Evolutionary conservation across 2,888 invertebrate species (phyloP).

Genomic region (Peribatodes rhomboidaria): DNA sequence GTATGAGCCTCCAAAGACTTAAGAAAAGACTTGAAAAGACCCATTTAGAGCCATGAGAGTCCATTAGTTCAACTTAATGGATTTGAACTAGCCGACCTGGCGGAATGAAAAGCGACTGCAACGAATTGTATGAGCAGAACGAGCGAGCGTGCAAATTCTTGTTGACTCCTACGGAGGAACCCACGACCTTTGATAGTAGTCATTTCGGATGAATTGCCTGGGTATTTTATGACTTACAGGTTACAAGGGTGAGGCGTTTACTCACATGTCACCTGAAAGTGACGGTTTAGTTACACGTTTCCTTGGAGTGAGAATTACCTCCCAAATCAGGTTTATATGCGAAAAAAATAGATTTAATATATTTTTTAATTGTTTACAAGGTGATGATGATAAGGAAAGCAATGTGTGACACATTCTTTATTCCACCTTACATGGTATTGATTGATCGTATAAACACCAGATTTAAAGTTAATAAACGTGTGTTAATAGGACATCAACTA

Average conservation of each 20-base stretch:
- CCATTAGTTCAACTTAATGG: background rate
- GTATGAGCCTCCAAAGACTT: background rate
- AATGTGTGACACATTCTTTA: background rate
- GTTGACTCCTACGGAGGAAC: constrained; percentile 48
- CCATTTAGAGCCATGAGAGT: background rate
- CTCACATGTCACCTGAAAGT: background rate
- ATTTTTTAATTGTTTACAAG: too few species aligned
- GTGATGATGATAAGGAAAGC: too few species aligned
- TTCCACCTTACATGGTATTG: background rate
- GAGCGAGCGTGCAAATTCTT: constrained; percentile 54
- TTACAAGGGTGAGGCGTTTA: background rate
- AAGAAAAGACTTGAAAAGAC: background rate
- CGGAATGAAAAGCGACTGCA: constrained; percentile 48
- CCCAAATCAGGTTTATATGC: background rate
- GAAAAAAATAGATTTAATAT: background rate
- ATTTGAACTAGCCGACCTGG: constrained; percentile 35
- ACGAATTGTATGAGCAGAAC: constrained; percentile 48
- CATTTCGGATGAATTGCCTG: background rate
- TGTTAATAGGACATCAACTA: constrained; percentile 22
- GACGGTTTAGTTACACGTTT: background rate
- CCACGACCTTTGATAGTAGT: constrained; percentile 42
- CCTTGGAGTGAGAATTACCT: background rate
- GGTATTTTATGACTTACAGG: background rate
- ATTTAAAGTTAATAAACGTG: constrained; percentile 7
- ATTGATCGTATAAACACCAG: too few species aligned